These are phyloP conservation scores for Sisor rabdophorus DNA, from an alignment of 2,113 vertebrate genomes.

Conservation along the genomic window DNA sequence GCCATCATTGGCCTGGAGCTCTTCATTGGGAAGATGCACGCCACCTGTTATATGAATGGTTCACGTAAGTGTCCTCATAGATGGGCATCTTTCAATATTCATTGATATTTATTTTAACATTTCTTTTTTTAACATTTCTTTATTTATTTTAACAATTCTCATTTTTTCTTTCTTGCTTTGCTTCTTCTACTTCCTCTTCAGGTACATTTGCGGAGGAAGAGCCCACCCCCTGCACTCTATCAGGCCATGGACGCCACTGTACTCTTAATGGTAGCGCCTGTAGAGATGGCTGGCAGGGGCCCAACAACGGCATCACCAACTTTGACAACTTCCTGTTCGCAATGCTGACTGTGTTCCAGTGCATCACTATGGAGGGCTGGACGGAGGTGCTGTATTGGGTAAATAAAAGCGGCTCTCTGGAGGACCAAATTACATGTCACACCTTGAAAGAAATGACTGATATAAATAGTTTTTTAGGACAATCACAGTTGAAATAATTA, in stretches of 20 bases:
- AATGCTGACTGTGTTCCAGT: conserved; percentile 98
- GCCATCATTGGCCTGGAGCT: conserved; percentile 76
- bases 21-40: conserved; percentile 76
- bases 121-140: not conserved
- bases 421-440: not conserved
- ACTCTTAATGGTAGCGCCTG: conserved; percentile 83
- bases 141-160: not conserved
- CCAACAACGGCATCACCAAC: conserved; percentile 98
- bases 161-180: not conserved
- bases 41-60: conserved; percentile 64
- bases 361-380: conserved; percentile 99
- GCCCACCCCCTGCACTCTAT: conserved; percentile 87
- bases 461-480: no score
- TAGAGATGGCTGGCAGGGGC: conserved; percentile 90
- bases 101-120: not conserved
- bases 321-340: conserved; percentile 98
- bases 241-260: conserved; percentile 91
- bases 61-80: conserved; percentile 57
- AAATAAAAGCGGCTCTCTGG: conserved; percentile 28
- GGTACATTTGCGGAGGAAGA: conserved; percentile 89
- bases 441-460: not conserved
- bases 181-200: conserved; percentile 47
- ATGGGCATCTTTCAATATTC: not conserved
- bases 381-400: conserved; percentile 98
- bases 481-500: no score